phyloP scores from a whole-genome alignment of 2,797 vertebrate species.

The Pangasius djambal region DNA sequence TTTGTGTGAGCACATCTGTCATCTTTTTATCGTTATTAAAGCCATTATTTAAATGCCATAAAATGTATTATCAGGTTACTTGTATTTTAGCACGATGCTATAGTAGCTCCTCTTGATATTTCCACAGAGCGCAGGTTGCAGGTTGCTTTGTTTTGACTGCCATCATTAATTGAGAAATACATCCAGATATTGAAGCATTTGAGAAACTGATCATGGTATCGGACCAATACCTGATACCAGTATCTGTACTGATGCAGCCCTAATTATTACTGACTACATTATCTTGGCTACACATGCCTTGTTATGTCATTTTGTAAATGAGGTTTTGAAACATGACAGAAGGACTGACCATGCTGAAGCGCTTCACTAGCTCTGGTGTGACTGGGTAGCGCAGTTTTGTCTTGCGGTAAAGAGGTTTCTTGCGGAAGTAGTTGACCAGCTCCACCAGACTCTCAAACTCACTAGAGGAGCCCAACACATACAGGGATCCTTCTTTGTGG shows the following conservation, averaged over 20 bases:
- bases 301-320: background rate
- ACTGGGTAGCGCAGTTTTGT: conserved; percentile 94
- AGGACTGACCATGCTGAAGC: conserved; percentile 82
- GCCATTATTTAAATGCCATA: background rate
- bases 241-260: background rate
- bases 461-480: conserved; percentile 88
- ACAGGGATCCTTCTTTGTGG: conserved; percentile 84
- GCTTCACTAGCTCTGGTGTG: conserved; percentile 87
- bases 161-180: too few species aligned
- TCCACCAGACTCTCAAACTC: conserved; percentile 96
- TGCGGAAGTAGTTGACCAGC: conserved; percentile 90
- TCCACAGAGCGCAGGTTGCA: background rate
- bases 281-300: background rate
- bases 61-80: background rate
- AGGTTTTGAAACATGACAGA: background rate
- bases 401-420: conserved; percentile 91
- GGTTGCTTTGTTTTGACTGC: background rate
- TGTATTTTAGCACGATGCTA: background rate
- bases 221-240: background rate
- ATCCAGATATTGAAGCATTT: background rate
- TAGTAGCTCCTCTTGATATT: background rate
- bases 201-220: background rate
- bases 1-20: background rate
- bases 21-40: background rate
- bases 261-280: too few species aligned